Percentiles rank a stretch among this genome's conserved stretches.
phyloP scores from a whole-genome alignment of 2,113 vertebrate genomes.

The Nothocercus nigrocapillus region DNA sequence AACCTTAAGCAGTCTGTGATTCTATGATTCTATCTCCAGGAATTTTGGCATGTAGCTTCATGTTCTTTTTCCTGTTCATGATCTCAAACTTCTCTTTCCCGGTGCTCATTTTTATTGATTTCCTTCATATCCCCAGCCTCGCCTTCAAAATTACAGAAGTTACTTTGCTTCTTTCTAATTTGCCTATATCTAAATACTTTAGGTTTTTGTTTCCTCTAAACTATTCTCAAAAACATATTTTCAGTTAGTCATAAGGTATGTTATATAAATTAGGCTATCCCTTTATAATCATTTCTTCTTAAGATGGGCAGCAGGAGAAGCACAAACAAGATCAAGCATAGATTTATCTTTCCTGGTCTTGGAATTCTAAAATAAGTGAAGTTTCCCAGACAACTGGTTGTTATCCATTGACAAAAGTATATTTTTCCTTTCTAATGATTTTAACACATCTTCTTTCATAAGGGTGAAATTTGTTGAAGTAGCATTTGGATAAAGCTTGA shows the following conservation, averaged over 20 bases:
- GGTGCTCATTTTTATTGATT: neutral
- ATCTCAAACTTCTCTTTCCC: rapidly evolving
- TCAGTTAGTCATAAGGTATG: neutral
- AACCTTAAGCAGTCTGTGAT: too few relatives aligned
- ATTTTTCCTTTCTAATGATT: neutral
- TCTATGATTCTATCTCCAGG: neutral
- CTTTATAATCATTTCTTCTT: neutral
- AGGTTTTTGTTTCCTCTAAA: neutral
- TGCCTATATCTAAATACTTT: neutral
- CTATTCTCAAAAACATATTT: neutral
- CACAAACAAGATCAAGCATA: neutral
- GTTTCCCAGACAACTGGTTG: neutral
- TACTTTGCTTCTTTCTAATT: neutral
- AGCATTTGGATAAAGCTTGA: neutral
- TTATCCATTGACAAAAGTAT: neutral
- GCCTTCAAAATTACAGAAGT: neutral
- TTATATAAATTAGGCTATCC: neutral
- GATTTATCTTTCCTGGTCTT: neutral
- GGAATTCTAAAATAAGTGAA: neutral
- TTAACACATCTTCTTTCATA: neutral
- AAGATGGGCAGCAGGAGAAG: neutral
- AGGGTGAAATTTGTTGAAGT: neutral
- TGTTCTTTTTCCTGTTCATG: neutral
- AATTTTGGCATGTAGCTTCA: neutral
- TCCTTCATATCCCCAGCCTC: neutral